Percentiles rank a stretch among this genome's conserved stretches.
These are phyloP conservation scores for Chrysemys picta DNA, from an alignment of 2,113 vertebrate genomes.

Conservation along the genomic window DNA sequence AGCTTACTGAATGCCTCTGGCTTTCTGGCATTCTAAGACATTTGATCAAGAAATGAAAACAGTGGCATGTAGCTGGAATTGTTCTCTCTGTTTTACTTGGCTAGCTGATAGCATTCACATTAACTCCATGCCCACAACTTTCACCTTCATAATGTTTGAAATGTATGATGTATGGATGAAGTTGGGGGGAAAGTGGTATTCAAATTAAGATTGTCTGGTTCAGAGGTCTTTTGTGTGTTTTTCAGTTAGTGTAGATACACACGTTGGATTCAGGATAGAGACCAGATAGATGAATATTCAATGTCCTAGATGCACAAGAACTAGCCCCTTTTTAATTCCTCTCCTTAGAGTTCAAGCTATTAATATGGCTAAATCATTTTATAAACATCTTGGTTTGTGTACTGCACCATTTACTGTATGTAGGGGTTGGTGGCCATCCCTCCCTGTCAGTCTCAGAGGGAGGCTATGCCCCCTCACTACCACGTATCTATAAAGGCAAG, in stretches of 20 bases:
- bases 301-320: not conserved
- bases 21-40: slow-evolving; percentile 31
- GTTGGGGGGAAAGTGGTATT: not conserved
- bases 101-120: slow-evolving; percentile 23
- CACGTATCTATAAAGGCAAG: no score
- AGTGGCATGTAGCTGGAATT: slow-evolving; percentile 1
- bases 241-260: not conserved
- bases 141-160: not conserved
- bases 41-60: slow-evolving; percentile 59
- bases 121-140: slow-evolving; percentile 30
- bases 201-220: slow-evolving; percentile 40
- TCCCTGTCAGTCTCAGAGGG: no score
- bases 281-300: slow-evolving; percentile 10
- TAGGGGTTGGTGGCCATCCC: no score
- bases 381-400: not conserved
- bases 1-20: slow-evolving; percentile 42
- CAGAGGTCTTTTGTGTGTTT: slow-evolving; percentile 2
- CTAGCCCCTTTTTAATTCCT: slow-evolving; percentile 2
- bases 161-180: not conserved
- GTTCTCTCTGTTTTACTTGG: slow-evolving; percentile 45
- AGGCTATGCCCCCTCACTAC: no score
- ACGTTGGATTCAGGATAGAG: not conserved
- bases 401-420: not conserved
- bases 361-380: not conserved
- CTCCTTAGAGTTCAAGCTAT: not conserved